Conservation (phyloP, 2,888 invertebrate genomes). For the Abscondita cerata region DNA sequence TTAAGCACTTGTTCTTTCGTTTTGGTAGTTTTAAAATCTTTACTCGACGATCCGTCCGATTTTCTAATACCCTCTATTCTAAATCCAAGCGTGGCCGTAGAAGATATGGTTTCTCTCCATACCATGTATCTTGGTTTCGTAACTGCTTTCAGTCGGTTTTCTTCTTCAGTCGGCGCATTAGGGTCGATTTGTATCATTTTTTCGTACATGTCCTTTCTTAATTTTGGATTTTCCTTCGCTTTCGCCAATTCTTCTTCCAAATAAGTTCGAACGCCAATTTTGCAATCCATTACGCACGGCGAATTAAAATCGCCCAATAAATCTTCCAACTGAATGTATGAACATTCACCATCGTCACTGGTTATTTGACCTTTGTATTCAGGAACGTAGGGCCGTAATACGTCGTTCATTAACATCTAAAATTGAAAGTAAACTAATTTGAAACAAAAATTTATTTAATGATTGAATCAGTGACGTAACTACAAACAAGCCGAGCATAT, state of each 20-base stretch:
- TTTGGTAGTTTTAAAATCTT: conserved; percentile 95
- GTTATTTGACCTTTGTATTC: conserved; percentile 90
- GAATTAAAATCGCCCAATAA: conserved; percentile 88
- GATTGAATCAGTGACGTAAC: too few species aligned
- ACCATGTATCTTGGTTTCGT: conserved; percentile 96
- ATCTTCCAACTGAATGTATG: conserved; percentile 92
- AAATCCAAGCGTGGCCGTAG: conserved; percentile 95
- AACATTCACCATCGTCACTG: conserved; percentile 80
- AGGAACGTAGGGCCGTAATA: conserved; percentile 87
- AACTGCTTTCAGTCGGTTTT: conserved; percentile 87
- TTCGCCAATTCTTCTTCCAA: conserved; percentile 94
- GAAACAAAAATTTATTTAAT: too few species aligned
- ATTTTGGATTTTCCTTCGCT: conserved; percentile 92
- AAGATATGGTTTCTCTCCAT: conserved; percentile 96
- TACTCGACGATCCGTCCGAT: conserved; percentile 88
- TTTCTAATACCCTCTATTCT: conserved; percentile 94
- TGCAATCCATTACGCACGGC: conserved; percentile 97
- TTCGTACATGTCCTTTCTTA: conserved; percentile 95
- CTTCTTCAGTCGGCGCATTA: conserved; percentile 87
- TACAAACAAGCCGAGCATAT: too few species aligned
- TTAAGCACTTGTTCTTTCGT: conserved; percentile 81
- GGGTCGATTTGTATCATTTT: conserved; percentile 96
- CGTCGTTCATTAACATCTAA: conserved; percentile 82
- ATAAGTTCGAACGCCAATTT: conserved; percentile 94
- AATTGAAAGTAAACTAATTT: conserved; percentile 19